Evolutionary conservation across 1,140 invertebrate species (phyloP).

Genomic region (Ptiloglossa arizonensis): DNA sequence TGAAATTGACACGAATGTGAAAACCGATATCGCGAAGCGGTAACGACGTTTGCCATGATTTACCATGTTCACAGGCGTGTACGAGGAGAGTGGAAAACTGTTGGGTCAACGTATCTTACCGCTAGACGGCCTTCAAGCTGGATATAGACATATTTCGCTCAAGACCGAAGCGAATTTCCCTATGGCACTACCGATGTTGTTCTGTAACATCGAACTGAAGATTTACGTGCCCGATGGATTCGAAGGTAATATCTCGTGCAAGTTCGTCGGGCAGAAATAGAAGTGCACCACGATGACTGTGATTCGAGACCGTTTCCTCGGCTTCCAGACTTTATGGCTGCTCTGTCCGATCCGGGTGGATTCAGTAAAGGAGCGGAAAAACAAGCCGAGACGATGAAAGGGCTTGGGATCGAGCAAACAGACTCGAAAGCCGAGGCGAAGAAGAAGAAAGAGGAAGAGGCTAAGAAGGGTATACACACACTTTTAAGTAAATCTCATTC

Average conservation of each 20-base stretch:
- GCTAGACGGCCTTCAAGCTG: conserved; percentile 97
- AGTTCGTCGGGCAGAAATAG: conserved; percentile 39
- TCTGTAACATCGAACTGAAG: conserved; percentile 99
- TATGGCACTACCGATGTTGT: conserved; percentile 99
- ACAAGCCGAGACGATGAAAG: conserved; percentile 88
- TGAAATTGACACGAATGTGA: no score
- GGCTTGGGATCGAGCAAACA: conserved; percentile 79
- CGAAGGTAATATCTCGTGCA: conserved; percentile 86
- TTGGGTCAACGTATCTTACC: conserved; percentile 98
- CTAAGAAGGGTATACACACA: conserved; percentile 64
- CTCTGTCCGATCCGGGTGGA: conserved; percentile 96
- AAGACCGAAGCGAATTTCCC: conserved; percentile 99
- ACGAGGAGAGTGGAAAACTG: conserved; percentile 98
- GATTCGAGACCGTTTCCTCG: conserved; percentile 15
- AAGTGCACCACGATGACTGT: conserved; percentile 14
- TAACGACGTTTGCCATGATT: background rate
- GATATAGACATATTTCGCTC: conserved; percentile 98
- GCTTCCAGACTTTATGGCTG: conserved; percentile 95
- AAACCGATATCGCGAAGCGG: background rate
- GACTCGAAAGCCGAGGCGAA: conserved; percentile 77
- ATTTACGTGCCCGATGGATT: conserved; percentile 99
- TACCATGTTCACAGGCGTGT: conserved; percentile 84
- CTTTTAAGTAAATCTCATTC: background rate
- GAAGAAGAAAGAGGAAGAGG: conserved; percentile 78
- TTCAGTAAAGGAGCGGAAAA: conserved; percentile 92